Conservation (phyloP, 1,140 invertebrate species). For the Halesus radiatus region DNA sequence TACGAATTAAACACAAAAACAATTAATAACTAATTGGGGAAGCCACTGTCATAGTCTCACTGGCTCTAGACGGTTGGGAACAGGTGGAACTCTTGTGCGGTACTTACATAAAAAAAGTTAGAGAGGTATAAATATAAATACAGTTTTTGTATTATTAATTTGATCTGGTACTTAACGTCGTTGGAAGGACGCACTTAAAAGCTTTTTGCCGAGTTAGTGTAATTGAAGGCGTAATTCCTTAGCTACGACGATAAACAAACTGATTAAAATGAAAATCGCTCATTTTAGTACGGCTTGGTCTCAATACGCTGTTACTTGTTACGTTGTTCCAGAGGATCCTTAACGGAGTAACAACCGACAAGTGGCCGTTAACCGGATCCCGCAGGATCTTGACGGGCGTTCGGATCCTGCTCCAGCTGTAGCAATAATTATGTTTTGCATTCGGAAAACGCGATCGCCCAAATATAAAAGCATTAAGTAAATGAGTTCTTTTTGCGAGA, state of each 20-base stretch:
- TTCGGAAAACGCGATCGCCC: not conserved
- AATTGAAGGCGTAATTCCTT: not conserved
- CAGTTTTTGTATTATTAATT: too few relatives aligned
- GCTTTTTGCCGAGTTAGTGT: not conserved
- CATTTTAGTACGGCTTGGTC: not conserved
- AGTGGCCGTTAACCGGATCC: slow-evolving; percentile 5
- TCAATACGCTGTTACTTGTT: not conserved
- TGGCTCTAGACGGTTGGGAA: too few relatives aligned
- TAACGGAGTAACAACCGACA: not conserved
- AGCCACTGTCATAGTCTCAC: too few relatives aligned
- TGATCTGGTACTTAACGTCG: too few relatives aligned
- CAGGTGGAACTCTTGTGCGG: too few relatives aligned
- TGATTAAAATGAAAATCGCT: slow-evolving; percentile 4
- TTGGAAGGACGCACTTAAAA: not conserved
- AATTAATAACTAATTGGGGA: too few relatives aligned
- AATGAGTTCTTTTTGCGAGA: not conserved
- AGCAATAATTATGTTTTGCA: not conserved
- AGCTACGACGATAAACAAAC: slow-evolving; percentile 2
- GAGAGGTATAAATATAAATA: too few relatives aligned
- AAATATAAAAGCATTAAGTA: slow-evolving; percentile 12
- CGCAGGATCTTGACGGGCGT: not conserved
- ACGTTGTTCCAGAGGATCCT: not conserved
- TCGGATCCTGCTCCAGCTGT: not conserved
- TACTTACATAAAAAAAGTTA: too few relatives aligned
- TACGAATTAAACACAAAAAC: too few relatives aligned